Evolutionary conservation across 2,888 invertebrate genomes (phyloP).

Genomic region (Eueremaeus valkanovi): DNA sequence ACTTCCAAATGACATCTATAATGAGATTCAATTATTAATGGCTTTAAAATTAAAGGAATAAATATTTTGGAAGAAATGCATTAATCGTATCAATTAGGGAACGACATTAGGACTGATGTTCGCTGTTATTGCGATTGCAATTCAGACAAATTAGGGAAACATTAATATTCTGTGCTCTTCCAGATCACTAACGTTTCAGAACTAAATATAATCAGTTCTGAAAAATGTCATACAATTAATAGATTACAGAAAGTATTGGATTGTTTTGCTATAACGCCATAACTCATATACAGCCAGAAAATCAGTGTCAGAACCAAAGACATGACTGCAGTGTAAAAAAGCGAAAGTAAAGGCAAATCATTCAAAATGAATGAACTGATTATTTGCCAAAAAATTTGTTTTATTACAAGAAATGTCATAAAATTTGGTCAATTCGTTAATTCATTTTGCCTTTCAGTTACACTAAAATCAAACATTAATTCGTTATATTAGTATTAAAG

Average conservation of each 20-base stretch:
- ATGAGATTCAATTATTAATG: too few species aligned
- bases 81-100: constrained; percentile 5
- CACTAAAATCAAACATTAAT: too few species aligned
- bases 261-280: background rate
- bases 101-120: background rate
- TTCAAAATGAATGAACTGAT: background rate
- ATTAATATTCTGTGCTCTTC: background rate
- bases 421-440: too few species aligned
- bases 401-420: too few species aligned
- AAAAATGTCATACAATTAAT: background rate
- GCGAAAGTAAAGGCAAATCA: background rate
- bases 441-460: too few species aligned
- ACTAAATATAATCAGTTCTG: constrained; percentile 1
- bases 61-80: background rate
- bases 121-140: background rate
- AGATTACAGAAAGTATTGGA: background rate
- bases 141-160: background rate
- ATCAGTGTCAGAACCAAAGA: background rate
- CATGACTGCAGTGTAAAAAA: background rate
- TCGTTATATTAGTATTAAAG: too few species aligned
- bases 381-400: background rate
- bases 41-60: background rate
- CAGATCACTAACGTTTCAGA: too few species aligned
- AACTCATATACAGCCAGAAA: background rate
- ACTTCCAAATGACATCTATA: too few species aligned